Evolutionary conservation across 2,797 vertebrate species (phyloP), one percentile per base, ranked within the genome.

Genomic region (Melanotaenia parkinsoni): DNA sequence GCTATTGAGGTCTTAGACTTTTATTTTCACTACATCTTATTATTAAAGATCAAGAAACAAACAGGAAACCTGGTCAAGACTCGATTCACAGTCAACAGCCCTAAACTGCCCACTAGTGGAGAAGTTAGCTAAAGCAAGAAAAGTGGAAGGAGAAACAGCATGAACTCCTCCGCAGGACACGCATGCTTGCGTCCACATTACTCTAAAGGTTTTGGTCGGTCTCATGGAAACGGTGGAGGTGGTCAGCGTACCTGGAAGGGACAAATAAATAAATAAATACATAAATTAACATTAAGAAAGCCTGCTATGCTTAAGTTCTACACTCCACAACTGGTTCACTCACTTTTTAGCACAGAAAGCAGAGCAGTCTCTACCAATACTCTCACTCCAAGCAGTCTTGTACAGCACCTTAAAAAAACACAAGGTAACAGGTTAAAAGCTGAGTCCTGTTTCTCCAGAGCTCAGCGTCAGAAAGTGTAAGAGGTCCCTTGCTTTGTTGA

Each of bases 321-420:
- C 13, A 40, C 5, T 22, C 20, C 5, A 22, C 40, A 9, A 32
- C 4, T 0, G 43, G 28, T 14, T 32, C 4, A 91, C 97, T 91
- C 85, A 99, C 98, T 98, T 97, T 85, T 99, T 99, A 7, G 97
- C 97, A 0, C 98, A 99, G 90, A 94, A 98, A 0, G 97, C 93
- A 0, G 95, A 71, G 37, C 98, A 99, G 93, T 99, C 97, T 74
- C 98, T 88, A 7, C 96, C 97, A 50, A 98, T 82, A 14, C 97
- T 99, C 90, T 99, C 97, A 0, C 98, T 99, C 98, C 98, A 99
- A 1, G 98, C 98, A 0, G 96, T 96, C 91, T 97, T 99, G 93
- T 99, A 99, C 79, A 99, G 91, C 60, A 99, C 98, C 98, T 99
- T 91, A 3, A n/a, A 26, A 58, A 22, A 45, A 32, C 11, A 1